Evolutionary conservation across 2,797 vertebrate species (phyloP).

Genomic region (Tragopan temminckii): DNA sequence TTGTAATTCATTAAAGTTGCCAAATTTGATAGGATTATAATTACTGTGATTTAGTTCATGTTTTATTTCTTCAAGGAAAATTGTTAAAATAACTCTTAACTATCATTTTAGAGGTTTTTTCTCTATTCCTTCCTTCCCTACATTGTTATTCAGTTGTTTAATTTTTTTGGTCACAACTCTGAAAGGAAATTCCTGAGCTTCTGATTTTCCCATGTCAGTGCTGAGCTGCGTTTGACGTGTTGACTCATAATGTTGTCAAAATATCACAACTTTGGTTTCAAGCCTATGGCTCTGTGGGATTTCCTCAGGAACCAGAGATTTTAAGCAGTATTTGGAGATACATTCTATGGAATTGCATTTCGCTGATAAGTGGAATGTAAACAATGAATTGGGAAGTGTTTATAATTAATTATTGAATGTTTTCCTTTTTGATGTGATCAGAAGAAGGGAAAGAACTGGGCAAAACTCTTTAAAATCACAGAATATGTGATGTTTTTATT

Average conservation of each 20-base stretch:
- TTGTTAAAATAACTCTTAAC: neutral
- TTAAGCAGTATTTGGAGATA: neutral
- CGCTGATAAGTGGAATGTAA: neutral
- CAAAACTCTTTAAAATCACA: neutral
- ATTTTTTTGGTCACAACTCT: neutral
- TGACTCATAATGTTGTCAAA: slow-evolving; percentile 1
- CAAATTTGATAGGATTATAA: neutral
- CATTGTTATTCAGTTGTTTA: neutral
- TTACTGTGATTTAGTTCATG: neutral
- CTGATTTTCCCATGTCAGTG: slow-evolving; percentile 2
- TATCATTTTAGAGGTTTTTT: neutral
- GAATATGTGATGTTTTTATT: neutral
- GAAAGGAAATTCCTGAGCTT: neutral
- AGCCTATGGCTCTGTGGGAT: neutral
- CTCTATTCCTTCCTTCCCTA: neutral
- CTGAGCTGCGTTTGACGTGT: neutral
- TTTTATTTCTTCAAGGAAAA: neutral
- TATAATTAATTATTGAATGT: neutral
- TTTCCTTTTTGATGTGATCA: neutral
- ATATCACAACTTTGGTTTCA: neutral
- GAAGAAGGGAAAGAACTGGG: neutral
- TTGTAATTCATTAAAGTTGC: neutral
- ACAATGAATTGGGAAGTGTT: neutral
- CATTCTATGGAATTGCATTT: neutral
- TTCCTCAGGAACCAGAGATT: slow-evolving; percentile 42